These are phyloP conservation scores for Xestia ashworthii DNA, from an alignment of 2,888 invertebrate species.

Conservation along the genomic window DNA sequence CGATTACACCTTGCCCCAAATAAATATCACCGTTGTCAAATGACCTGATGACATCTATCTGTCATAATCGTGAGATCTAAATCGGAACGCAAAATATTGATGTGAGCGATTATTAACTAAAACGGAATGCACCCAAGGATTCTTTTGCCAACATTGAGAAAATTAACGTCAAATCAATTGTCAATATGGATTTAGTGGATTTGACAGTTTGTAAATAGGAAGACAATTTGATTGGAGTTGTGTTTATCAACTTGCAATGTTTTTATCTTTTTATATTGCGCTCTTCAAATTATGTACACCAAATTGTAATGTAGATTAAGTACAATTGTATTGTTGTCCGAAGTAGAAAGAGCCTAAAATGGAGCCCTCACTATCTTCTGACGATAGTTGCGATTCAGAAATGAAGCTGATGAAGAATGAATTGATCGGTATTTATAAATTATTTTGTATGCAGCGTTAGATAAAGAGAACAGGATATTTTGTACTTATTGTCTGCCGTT, in stretches of 20 bases:
- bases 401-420: constrained; percentile 82
- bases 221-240: constrained; percentile 33
- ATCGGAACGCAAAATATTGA: no score
- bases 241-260: constrained; percentile 52
- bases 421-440: constrained; percentile 77
- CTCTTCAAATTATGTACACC: constrained; percentile 10
- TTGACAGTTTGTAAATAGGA: constrained; percentile 58
- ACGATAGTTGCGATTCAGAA: constrained; percentile 87
- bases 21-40: no score
- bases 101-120: no score
- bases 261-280: constrained; percentile 23
- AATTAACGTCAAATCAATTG: constrained; percentile 18
- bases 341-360: constrained; percentile 56
- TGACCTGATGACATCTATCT: no score
- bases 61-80: no score
- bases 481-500: neutral
- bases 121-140: no score
- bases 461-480: constrained; percentile 5
- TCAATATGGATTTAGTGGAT: constrained; percentile 3
- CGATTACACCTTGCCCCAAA: no score
- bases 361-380: constrained; percentile 79
- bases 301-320: constrained; percentile 38
- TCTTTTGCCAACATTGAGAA: constrained; percentile 37
- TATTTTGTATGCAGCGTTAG: neutral
- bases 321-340: constrained; percentile 1